Evolutionary conservation across 2,888 invertebrate genomes (phyloP).

Genomic region (Aelia acuminata): DNA sequence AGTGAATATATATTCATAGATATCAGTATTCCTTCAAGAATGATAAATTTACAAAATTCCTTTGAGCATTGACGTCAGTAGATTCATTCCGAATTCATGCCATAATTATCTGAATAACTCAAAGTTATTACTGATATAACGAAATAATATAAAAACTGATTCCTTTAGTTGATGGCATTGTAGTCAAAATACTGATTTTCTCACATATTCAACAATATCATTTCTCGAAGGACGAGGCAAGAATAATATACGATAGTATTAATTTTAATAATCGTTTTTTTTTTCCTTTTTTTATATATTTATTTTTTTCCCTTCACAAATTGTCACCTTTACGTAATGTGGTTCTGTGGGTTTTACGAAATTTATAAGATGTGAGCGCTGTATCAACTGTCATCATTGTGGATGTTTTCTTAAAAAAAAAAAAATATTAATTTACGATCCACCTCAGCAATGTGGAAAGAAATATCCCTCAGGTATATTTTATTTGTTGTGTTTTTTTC

Average conservation of each 20-base stretch:
- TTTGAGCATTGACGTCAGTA: not conserved
- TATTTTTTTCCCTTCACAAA: not conserved
- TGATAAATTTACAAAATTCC: slow-evolving; percentile 19
- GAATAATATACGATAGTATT: slow-evolving; percentile 39
- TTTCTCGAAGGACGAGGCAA: not conserved
- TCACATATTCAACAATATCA: slow-evolving; percentile 43
- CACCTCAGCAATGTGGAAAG: not conserved
- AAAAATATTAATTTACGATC: slow-evolving; percentile 23
- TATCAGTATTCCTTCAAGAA: too few relatives aligned
- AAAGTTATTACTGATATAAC: slow-evolving; percentile 31
- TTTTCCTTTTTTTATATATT: not conserved
- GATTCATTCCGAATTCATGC: slow-evolving; percentile 1
- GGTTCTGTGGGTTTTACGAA: not conserved
- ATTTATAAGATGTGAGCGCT: not conserved
- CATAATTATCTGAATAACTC: slow-evolving; percentile 32
- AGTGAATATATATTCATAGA: too few relatives aligned
- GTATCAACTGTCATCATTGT: not conserved
- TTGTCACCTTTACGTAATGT: not conserved
- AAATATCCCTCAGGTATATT: slow-evolving; percentile 25
- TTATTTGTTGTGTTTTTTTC: slow-evolving; percentile 8
- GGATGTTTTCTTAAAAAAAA: not conserved
- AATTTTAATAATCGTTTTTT: not conserved
- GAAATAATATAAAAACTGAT: slow-evolving; percentile 26
- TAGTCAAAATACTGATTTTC: slow-evolving; percentile 47
- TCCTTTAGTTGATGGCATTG: slow-evolving; percentile 20